Evolutionary conservation across 2,888 invertebrate species (phyloP).

Genomic region (Diachrysia chrysitis): DNA sequence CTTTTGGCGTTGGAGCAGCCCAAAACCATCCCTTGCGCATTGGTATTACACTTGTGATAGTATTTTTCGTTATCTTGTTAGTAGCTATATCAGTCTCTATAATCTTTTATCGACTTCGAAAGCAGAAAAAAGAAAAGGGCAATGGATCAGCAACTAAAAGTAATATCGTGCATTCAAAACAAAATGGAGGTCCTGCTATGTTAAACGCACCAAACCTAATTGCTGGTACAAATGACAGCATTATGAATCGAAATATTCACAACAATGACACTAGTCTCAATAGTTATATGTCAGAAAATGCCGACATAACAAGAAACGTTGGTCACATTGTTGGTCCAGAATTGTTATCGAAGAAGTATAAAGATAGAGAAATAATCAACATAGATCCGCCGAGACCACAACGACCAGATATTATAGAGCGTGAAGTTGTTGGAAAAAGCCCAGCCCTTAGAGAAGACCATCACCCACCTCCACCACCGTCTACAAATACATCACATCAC

Average conservation of each 20-base stretch:
- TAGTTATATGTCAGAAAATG: slow-evolving; percentile 92
- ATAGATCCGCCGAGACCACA: slow-evolving; percentile 93
- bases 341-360: slow-evolving; percentile 95
- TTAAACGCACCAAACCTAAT: slow-evolving; percentile 92
- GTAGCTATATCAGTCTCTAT: slow-evolving; percentile 97
- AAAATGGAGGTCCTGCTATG: slow-evolving; percentile 92
- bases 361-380: slow-evolving; percentile 94
- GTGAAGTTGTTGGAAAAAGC: slow-evolving; percentile 95
- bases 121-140: slow-evolving; percentile 95
- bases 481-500: slow-evolving; percentile 92
- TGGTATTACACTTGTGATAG: slow-evolving; percentile 97
- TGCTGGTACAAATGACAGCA: slow-evolving; percentile 91
- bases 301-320: slow-evolving; percentile 93
- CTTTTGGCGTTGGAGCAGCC: slow-evolving; percentile 93
- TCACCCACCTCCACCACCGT: slow-evolving; percentile 94
- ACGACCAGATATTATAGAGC: slow-evolving; percentile 97
- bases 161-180: slow-evolving; percentile 93
- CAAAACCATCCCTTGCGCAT: slow-evolving; percentile 96
- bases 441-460: slow-evolving; percentile 94
- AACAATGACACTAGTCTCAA: slow-evolving; percentile 92
- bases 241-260: slow-evolving; percentile 92
- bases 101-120: slow-evolving; percentile 96
- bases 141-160: slow-evolving; percentile 90
- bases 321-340: slow-evolving; percentile 95
- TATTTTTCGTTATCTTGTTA: slow-evolving; percentile 96